Percentiles rank a stretch among this genome's conserved stretches.
Evolutionary conservation across 1,140 invertebrate species (phyloP).

Genomic region (Drosophila simulans): DNA sequence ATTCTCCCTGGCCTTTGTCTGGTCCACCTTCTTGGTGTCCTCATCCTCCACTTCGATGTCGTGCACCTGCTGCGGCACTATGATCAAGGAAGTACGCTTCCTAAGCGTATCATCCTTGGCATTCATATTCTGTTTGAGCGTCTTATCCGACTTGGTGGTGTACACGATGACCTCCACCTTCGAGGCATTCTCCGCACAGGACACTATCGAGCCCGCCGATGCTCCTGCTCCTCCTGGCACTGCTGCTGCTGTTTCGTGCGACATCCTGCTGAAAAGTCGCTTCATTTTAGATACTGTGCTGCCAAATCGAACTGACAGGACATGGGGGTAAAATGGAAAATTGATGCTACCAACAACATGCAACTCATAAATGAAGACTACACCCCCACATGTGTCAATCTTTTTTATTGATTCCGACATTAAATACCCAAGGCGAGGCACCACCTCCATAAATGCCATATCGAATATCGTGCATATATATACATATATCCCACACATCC

Average conservation of each 20-base stretch:
- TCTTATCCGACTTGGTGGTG: conserved; percentile 80
- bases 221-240: conserved; percentile 1
- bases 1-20: conserved; percentile 6
- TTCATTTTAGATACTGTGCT: conserved; percentile 12
- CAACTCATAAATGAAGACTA: conserved; percentile 20
- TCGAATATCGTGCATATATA: conserved; percentile 18
- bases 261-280: conserved; percentile 62
- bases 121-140: conserved; percentile 83
- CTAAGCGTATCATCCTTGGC: conserved; percentile 82
- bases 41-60: conserved; percentile 1
- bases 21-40: conserved; percentile 16
- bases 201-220: conserved; percentile 2
- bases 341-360: conserved; percentile 64
- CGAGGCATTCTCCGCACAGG: conserved; percentile 49
- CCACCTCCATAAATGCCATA: conserved; percentile 4
- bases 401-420: conserved; percentile 81
- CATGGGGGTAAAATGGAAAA: conserved; percentile 33
- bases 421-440: conserved; percentile 54
- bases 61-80: conserved; percentile 76
- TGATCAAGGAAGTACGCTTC: conserved; percentile 83
- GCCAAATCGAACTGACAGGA: neutral
- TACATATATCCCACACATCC: neutral
- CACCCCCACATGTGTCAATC: conserved; percentile 65
- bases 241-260: conserved; percentile 48
- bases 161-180: conserved; percentile 82